Evolutionary conservation across 1,140 invertebrate genomes (phyloP).

Genomic region (Neotoxoptera formosana): DNA sequence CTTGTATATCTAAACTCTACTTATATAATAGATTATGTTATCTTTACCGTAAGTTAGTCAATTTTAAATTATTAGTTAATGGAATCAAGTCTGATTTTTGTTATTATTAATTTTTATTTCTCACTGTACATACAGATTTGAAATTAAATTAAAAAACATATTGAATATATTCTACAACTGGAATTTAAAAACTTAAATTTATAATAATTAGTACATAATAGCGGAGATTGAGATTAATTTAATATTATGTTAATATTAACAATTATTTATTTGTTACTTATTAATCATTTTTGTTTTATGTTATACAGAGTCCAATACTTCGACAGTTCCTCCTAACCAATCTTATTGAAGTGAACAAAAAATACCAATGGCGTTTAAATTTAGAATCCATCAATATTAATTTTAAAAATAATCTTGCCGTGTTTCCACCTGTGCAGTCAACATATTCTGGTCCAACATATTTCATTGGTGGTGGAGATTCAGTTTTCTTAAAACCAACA

Average conservation of each 20-base stretch:
- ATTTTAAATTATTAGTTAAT: too few relatives aligned
- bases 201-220: not conserved
- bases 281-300: constrained; percentile 21
- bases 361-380: constrained; percentile 78
- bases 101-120: not conserved
- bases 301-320: constrained; percentile 64
- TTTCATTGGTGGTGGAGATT: constrained; percentile 83
- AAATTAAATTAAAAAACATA: too few relatives aligned
- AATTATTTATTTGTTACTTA: not conserved
- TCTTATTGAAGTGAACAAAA: constrained; percentile 72
- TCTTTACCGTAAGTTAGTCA: too few relatives aligned
- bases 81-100: too few relatives aligned
- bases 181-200: too few relatives aligned
- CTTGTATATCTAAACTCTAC: not conserved
- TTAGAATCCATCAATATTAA: constrained; percentile 73
- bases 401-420: constrained; percentile 69
- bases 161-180: too few relatives aligned
- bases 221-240: too few relatives aligned
- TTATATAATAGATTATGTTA: not conserved
- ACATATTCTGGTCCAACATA: constrained; percentile 75
- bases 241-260: not conserved
- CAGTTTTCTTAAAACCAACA: constrained; percentile 76
- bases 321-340: constrained; percentile 83
- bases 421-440: constrained; percentile 69
- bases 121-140: not conserved